Evolutionary conservation across 2,797 vertebrate species (phyloP).

Genomic region (Triplophysa bombifrons): DNA sequence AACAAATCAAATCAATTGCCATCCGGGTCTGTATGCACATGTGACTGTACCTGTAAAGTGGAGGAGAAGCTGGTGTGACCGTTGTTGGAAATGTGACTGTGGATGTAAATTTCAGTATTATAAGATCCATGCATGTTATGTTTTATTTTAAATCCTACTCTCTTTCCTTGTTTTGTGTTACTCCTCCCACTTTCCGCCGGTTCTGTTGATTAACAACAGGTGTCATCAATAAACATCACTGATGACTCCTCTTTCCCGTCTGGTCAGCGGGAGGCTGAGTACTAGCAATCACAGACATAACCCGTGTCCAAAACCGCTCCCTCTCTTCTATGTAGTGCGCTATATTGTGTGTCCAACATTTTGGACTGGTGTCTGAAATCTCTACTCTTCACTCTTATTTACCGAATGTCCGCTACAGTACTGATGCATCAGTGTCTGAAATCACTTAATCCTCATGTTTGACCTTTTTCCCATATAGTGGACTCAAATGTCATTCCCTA

Average conservation of each 20-base stretch:
- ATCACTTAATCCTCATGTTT: too few relatives aligned
- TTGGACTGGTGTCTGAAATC: too few relatives aligned
- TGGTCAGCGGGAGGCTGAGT: background rate
- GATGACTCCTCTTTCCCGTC: background rate
- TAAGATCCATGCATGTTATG: background rate
- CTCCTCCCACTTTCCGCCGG: background rate
- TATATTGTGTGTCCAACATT: too few relatives aligned
- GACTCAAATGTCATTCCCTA: too few relatives aligned
- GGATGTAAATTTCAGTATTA: background rate
- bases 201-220: background rate
- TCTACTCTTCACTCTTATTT: too few relatives aligned
- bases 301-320: too few relatives aligned
- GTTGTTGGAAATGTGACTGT: background rate
- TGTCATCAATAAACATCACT: background rate
- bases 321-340: too few relatives aligned
- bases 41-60: conserved; percentile 64
- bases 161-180: background rate
- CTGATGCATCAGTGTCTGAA: too few relatives aligned
- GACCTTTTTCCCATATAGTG: too few relatives aligned
- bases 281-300: background rate
- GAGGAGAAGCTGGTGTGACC: conserved; percentile 56
- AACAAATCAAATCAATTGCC: conserved; percentile 67
- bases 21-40: conserved; percentile 55
- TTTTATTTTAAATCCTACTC: background rate
- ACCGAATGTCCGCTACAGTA: too few relatives aligned